Evolutionary conservation across 2,888 invertebrate genomes (phyloP).

Genomic region (Hemaris fuciformis): DNA sequence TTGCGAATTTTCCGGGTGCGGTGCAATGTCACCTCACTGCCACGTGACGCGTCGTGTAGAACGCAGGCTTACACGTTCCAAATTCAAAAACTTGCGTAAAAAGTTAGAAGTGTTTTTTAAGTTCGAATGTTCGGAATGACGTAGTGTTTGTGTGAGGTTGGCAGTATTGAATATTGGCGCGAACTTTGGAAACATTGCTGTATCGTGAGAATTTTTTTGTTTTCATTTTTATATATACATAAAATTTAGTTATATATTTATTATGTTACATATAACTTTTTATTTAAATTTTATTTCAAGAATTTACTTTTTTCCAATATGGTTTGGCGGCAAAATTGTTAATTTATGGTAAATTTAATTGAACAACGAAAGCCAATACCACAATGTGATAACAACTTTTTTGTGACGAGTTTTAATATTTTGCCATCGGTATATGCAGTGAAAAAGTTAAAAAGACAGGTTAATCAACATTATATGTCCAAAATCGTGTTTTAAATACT

Average conservation of each 20-base stretch:
- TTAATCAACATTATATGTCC: background rate
- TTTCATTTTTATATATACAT: background rate
- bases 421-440: background rate
- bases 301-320: no score
- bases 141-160: slow-evolving; percentile 2
- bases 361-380: background rate
- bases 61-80: slow-evolving; percentile 68
- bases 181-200: background rate
- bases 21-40: slow-evolving; percentile 70
- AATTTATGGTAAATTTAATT: background rate
- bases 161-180: background rate
- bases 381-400: no score
- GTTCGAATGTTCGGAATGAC: background rate
- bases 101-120: slow-evolving; percentile 12
- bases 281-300: no score
- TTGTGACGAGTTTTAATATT: background rate
- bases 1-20: slow-evolving; percentile 60
- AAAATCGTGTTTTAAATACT: background rate
- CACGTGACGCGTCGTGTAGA: slow-evolving; percentile 72
- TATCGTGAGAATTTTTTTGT: background rate
- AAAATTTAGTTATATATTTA: no score
- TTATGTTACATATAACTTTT: no score
- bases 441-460: background rate
- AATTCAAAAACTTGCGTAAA: slow-evolving; percentile 41
- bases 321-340: background rate